Base-by-base conservation (phyloP, 2,113 vertebrate species). In the Phainopepla nitens region DNA sequence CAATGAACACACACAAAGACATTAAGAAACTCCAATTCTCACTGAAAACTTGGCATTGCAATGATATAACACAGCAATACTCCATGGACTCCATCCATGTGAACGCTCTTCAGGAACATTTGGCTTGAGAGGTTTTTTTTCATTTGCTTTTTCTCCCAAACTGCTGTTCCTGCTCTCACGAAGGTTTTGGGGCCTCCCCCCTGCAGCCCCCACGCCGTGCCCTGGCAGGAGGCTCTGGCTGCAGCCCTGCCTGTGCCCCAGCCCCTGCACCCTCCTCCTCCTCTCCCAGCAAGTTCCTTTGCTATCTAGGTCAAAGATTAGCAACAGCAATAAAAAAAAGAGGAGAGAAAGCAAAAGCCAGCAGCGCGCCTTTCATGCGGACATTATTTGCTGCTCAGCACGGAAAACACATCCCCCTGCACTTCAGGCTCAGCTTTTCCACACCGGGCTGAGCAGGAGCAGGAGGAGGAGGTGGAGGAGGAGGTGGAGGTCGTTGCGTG, bases 271-370 rank as follows among this genome's bases (percentile, higher is more conserved):
- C 56, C 70, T 60, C 56, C 41, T 78, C 84, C 70, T 72, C 88
- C 79, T 69, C 90, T 53, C 70, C 75, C 2, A 2, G 41, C 54
- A 18, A 77, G 50, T 80, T 92, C 41, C 66, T 50, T 64, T 28
- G 20, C 54, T 94, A 96, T 95, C 88, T 96, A 90, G 96, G 96
- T 96, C 95, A 96, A 91, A 95, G 94, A 95, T 89, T 95, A 94
- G 70, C 70, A 60, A 82, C 17, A 60, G 82, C 72, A 94, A 86
- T 45, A n/a, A 85, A 44, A 91, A 36, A 39, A 64, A 62, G 4
- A 56, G 20, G 72, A 89, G 39, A 76, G 85, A 93, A 92, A 94
- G 92, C 61, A 86, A 88, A 88, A 93, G 71, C 35, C 96, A 80
- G 45, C 79, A 47, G 62, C 4, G 10, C 39, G 71, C 51, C 88